Base-by-base conservation (phyloP, 2,797 vertebrate species). In the Eremophila alpestris region DNA sequence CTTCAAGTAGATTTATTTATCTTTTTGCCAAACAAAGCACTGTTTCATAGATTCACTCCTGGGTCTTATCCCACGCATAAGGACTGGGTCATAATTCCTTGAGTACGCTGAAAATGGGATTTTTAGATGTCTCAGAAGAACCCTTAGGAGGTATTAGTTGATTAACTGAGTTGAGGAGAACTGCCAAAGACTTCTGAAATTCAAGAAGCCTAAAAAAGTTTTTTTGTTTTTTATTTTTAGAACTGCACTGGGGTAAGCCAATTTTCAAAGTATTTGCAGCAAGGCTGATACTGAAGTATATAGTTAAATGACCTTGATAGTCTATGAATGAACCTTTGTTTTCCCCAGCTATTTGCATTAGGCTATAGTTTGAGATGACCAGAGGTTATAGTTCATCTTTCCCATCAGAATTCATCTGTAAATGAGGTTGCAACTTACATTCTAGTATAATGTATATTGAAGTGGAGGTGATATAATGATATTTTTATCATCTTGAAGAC, bases 121-220 rank as follows among this genome's bases (percentile, higher is more conserved):
- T 95, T 94, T 97, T 79, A 64, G 65, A 80, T 16, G 38, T 94
- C 88, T 96, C 80, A 23, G 87, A 97, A 95, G 93, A 93, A 76
- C 64, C 56, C 52, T 92, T 94, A 96, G 92, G 96, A 95, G 77
- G 45, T 92, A 93, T 87, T 95, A 71, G 34, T 93, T 97, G 93
- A 96, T 96, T 92, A 97, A 96, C 75, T 96, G 89, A 83, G 51
- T 83, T 95, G 55, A 90, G 65, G 55, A 96, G 78, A 96, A 63
- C 75, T 87, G 88, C 93, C 84, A 91, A 89, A 91, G 56, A 82
- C 64, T 83, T 96, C 16, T 4, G 64, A 93, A 97, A 96, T 75
- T 87, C 79, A 96, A 95, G 96, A 95, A 95, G 52, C 34, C 48
- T 74, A 85, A 74, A 62, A 4, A 1, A 41, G 16, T 16, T 46